Evolutionary conservation across 2,888 invertebrate genomes (phyloP).

Genomic region (Polia nebulosa): DNA sequence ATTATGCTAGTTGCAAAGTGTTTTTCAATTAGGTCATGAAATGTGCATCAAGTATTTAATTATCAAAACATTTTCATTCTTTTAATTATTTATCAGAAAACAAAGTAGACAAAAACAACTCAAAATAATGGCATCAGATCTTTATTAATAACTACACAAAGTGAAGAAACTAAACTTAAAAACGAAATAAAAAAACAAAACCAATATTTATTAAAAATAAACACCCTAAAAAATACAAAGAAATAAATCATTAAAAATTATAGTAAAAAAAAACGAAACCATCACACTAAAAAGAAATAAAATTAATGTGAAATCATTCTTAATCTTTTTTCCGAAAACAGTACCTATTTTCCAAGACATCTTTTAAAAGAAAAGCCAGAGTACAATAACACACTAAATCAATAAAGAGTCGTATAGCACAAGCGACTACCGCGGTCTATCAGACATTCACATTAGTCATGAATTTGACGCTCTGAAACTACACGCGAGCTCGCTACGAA

Average conservation of each 20-base stretch:
- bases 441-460: slow-evolving; percentile 87
- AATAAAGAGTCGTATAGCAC: slow-evolving; percentile 64
- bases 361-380: neutral
- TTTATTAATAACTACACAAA: neutral
- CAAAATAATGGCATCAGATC: neutral
- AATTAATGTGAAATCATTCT: too few species aligned
- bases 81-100: neutral
- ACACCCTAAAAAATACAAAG: neutral
- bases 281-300: too few species aligned
- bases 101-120: neutral
- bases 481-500: slow-evolving; percentile 71
- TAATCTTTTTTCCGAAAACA: neutral
- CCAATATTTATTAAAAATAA: neutral
- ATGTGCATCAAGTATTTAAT: neutral
- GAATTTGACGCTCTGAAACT: slow-evolving; percentile 88
- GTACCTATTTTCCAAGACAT: neutral
- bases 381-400: slow-evolving; percentile 47
- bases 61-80: neutral
- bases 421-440: slow-evolving; percentile 78
- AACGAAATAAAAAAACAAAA: neutral
- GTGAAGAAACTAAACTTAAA: too few species aligned
- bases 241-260: neutral
- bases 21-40: neutral
- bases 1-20: neutral
- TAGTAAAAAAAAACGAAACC: too few species aligned